These are phyloP conservation scores for Phoeniculus purpureus DNA, from an alignment of 2,797 vertebrate species.

Conservation along the genomic window DNA sequence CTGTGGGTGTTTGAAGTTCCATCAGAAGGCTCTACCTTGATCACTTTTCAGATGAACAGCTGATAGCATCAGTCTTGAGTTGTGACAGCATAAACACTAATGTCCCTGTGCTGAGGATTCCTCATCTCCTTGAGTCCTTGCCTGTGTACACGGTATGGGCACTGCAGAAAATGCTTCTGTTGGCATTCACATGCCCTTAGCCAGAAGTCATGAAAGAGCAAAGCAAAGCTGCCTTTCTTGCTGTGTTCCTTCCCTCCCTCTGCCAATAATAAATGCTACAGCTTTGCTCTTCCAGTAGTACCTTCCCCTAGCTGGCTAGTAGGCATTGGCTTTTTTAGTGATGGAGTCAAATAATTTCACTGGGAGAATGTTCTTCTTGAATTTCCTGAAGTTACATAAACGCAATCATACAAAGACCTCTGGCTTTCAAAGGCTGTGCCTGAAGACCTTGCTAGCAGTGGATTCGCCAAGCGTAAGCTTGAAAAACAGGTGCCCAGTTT, in stretches of 20 bases:
- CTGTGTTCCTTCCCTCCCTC: neutral
- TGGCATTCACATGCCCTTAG: neutral
- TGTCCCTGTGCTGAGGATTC: neutral
- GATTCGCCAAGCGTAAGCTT: neutral
- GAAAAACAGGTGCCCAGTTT: neutral
- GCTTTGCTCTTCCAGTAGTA: neutral
- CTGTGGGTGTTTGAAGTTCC: neutral
- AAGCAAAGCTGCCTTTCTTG: neutral
- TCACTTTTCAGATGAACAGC: neutral
- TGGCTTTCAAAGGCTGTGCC: neutral
- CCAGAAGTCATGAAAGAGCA: neutral
- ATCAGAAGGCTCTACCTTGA: neutral
- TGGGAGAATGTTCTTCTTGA: constrained; percentile 1
- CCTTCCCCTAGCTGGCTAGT: neutral
- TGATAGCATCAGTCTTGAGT: neutral
- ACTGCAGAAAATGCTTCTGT: neutral
- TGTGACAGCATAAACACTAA: neutral
- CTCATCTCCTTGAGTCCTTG: neutral
- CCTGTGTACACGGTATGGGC: neutral
- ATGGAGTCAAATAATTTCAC: neutral
- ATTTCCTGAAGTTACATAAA: neutral
- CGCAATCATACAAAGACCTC: neutral
- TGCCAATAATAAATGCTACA: neutral
- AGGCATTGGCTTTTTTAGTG: neutral
- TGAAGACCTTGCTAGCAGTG: neutral